Percentiles rank a stretch among this genome's conserved stretches.
Conservation (phyloP, 2,888 invertebrate species). For the Xylocampa areola region DNA sequence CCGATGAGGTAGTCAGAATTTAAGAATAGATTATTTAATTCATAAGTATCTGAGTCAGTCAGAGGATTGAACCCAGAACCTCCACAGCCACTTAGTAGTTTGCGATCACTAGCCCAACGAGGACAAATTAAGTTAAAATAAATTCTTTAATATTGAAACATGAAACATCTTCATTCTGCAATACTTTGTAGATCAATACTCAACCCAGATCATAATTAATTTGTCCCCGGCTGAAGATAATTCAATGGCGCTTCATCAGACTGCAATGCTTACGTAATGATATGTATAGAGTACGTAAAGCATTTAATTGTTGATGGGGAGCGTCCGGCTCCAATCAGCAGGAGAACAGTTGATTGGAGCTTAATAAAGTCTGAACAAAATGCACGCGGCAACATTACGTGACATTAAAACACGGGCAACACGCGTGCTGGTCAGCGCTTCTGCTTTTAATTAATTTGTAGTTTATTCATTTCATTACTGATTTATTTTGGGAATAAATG, state of each 20-base stretch:
- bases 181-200: too few relatives aligned
- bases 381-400: conserved; percentile 19
- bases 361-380: conserved; percentile 38
- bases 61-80: too few relatives aligned
- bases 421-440: background rate
- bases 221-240: conserved; percentile 9
- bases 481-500: too few relatives aligned
- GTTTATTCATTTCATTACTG: too few relatives aligned
- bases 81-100: too few relatives aligned
- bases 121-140: too few relatives aligned
- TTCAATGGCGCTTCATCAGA: background rate
- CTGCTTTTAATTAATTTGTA: background rate
- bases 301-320: conserved; percentile 44
- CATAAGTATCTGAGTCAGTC: too few relatives aligned
- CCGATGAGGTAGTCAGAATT: too few relatives aligned
- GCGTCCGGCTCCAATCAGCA: conserved; percentile 40
- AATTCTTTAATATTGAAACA: too few relatives aligned
- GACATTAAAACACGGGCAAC: conserved; percentile 19
- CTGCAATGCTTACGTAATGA: conserved; percentile 1
- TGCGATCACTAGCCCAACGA: too few relatives aligned
- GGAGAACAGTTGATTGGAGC: conserved; percentile 43
- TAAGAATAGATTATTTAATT: too few relatives aligned
- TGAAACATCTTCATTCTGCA: too few relatives aligned
- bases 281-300: conserved; percentile 20
- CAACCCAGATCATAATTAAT: conserved; percentile 8